Base-by-base conservation (phyloP, 2,113 vertebrate species). In the Cheirogaleus medius region DNA sequence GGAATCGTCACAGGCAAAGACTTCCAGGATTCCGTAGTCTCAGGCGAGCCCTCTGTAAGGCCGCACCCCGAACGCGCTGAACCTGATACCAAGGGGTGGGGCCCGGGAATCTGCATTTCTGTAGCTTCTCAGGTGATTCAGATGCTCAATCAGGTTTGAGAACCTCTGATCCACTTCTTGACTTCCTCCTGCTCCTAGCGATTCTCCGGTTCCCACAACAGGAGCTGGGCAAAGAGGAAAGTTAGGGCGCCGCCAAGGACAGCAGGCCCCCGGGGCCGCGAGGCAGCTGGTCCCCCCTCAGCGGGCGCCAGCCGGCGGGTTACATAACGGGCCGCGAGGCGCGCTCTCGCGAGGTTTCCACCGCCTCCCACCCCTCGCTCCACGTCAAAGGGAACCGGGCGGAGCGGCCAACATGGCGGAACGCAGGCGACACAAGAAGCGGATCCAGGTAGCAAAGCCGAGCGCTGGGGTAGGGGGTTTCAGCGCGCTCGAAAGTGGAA, bases 371-470 rank as follows among this genome's bases (percentile, higher is more conserved):
- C 54, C 20, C 94, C 73, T 58, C 82, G 23, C 18, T 98, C 97
- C 99, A 99, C 99, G 99, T 99, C 99, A 99, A 97, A 97, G 93
- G 95, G 98, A 98, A 93, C 56, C 96, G 95, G 97, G 98, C 92
- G 96, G 95, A 97, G 97, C 97, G 98, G 99, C 99, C 98, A 99
- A 99, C 99, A 99, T 99, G 99, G 99, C 99, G 99, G 99, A 99
- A 97, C 99, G 99, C 98, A 99, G 99, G 99, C 99, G 99, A 98
- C 99, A 99, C 97, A 99, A 99, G 99, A 99, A 99, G 98, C 99
- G 99, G 98, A 99, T 99, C 96, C 99, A 99, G 99, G 99, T 99
- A 99, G 97, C 94, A 27, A 27, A 71, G 90, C 52, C 58, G 12
- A 44, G n/a, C 10, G n/a, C 12, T 0, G 37, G 92, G 77, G 18